Evolutionary conservation across 2,888 invertebrate species (phyloP), one percentile per base, ranked within the genome.

Genomic region (Julus scanicus): DNA sequence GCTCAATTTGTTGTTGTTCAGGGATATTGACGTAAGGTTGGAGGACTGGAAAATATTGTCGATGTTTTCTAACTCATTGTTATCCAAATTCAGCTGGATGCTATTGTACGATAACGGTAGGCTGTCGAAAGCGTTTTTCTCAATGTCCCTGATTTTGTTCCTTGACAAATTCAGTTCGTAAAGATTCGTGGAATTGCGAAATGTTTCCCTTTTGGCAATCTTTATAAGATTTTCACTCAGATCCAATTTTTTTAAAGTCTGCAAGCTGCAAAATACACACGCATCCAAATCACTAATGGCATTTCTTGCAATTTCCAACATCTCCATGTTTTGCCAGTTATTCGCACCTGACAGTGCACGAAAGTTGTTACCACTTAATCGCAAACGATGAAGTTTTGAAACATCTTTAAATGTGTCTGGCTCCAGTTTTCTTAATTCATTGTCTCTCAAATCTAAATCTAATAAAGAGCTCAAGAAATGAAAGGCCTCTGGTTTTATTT

Each of bases 351-450:
- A 57, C 57, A 86, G 8, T 29, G 49, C 17, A 1, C 20, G 20
- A 2, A 86, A 37, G 17, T 29, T 44, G 57, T 86, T 86, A 3
- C 57, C 57, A 53, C 49, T 86, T 8, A 86, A 39, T 49, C n/a
- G 20, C 37, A 86, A 37, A n/a, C 1, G 1, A 11, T 29, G 17
- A 1, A 86, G 57, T n/a, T 44, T n/a, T 2, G 49, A 44, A 20
- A 44, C 9, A 44, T 44, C 44, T 9, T 85, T 44, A 2, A 85
- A 85, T 29, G 85, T 49, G 0, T 44, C 44, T 20, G 85, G 85
- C 48, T 48, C 85, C n/a, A 85, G n/a, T 85, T 44, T 49, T 39
- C 29, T 49, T 20, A 85, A 44, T 17, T 49, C 20, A 11, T 85
- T 85, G 29, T 85, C 85, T 13, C 44, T 29, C 44, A 85, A 37